Base-by-base conservation (phyloP, 1,140 invertebrate species). In the Sitophilus oryzae region DNA sequence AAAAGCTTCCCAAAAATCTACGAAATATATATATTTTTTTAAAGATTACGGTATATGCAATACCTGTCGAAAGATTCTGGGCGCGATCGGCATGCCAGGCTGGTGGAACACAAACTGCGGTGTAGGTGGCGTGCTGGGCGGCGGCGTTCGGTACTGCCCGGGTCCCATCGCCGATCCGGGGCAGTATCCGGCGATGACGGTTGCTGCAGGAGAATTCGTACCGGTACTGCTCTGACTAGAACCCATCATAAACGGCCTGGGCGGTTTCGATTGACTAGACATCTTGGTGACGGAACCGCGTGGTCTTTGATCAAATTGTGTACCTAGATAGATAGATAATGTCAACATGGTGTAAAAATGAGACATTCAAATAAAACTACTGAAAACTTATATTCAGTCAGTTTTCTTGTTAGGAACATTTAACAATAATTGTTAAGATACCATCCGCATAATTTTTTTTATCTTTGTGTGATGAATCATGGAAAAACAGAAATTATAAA, bases 151-250 rank as follows among this genome's bases (percentile, higher is more conserved):
- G 21, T 59, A 63, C 18, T 50, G 54, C 37, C 20, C 49, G 30
- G 59, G 57, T 20, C 47, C 38, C n/a, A 61, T 60, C 34, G 50
- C 38, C 8, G 22, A 18, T 14, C 41, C 25, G 6, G 58, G 59
- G 41, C 62, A 64, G 46, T 66, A 68, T 11, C 61, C 63, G 1
- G 67, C 54, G 14, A 65, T 57, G 15, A 71, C 66, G 6, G 69
- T 66, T 19, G 62, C 62, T 6, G 69, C 68, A 19, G 69, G 69
- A 18, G 69, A 71, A 61, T 61, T 71, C 1, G 66, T 64, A 15
- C 66, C 69, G 2, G 62, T 66, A 51, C 68, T 71, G 36, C 66
- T 68, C 10, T 69, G 67, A 60, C 66, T 67, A 16, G 67, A 67
- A 47, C 60, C 52, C 30, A 67, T 55, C 15, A 59, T 8, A n/a